phyloP scores from a whole-genome alignment of 2,113 vertebrate species.

The Apeltes quadracus region DNA sequence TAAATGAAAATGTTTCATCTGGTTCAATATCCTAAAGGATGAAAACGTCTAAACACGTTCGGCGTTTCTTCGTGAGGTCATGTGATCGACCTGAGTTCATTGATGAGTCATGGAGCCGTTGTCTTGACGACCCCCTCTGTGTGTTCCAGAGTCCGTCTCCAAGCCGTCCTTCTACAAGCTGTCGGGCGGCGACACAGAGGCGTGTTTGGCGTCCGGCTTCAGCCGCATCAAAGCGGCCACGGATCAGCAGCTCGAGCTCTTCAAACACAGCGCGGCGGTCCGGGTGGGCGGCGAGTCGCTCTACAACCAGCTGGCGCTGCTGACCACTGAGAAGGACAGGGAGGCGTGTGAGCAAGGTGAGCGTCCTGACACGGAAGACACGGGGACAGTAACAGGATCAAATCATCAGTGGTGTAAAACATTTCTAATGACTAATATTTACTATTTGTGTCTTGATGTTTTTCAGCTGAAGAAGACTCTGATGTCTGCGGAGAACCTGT shows the following conservation, averaged over 20 bases:
- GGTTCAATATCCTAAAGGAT: not conserved
- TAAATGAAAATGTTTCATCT: not conserved
- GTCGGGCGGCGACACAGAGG: rapidly evolving
- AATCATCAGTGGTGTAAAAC: no score
- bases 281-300: rapidly evolving
- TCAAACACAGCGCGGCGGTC: rapidly evolving
- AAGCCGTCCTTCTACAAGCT: not conserved
- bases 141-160: conserved; percentile 34
- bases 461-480: not conserved
- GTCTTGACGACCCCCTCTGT: not conserved
- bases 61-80: not conserved
- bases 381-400: no score
- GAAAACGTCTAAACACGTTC: no score
- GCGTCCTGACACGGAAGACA: no score
- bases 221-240: rapidly evolving
- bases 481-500: rapidly evolving
- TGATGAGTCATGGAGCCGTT: not conserved
- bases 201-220: conserved; percentile 71
- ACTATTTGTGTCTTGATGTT: not conserved
- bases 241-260: rapidly evolving
- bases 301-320: conserved; percentile 49
- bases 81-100: not conserved
- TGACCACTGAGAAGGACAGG: rapidly evolving
- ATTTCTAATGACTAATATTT: not conserved
- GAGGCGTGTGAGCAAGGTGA: rapidly evolving